Evolutionary conservation across 2,888 invertebrate genomes (phyloP).

Genomic region (Euplagia quadripunctaria): DNA sequence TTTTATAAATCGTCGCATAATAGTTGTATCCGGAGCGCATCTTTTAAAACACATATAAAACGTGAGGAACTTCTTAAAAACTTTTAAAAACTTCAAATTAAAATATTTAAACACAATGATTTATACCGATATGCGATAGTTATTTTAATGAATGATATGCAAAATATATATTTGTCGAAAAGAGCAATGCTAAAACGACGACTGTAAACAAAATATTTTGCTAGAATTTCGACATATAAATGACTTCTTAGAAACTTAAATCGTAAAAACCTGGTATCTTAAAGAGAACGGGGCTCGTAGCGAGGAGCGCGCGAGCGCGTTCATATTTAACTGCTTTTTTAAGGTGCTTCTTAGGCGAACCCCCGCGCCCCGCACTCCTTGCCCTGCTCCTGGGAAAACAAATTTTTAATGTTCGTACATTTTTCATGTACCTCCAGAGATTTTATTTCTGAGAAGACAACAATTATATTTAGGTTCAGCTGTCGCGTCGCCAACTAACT

Average conservation of each 20-base stretch:
- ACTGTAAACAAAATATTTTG: background rate
- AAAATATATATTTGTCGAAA: too few relatives aligned
- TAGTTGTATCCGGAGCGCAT: too few relatives aligned
- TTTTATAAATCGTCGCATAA: too few relatives aligned
- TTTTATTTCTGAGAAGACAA: conserved; percentile 47
- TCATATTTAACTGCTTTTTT: conserved; percentile 57
- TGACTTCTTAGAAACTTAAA: conserved; percentile 21
- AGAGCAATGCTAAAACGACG: too few relatives aligned
- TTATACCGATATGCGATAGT: too few relatives aligned
- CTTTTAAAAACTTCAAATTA: too few relatives aligned
- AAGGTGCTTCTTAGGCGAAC: conserved; percentile 27
- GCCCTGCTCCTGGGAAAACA: conserved; percentile 33
- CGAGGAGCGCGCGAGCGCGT: conserved; percentile 38
- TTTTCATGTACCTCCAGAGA: conserved; percentile 49
- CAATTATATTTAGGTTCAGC: conserved; percentile 42
- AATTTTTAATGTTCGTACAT: conserved; percentile 52
- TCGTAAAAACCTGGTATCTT: background rate
- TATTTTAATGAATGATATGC: too few relatives aligned
- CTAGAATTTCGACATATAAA: conserved; percentile 1
- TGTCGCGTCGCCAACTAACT: conserved; percentile 7
- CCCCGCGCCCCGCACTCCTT: conserved; percentile 1
- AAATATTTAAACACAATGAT: too few relatives aligned
- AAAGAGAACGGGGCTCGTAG: conserved; percentile 23
- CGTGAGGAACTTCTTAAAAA: too few relatives aligned
- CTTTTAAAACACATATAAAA: too few relatives aligned